Percentiles rank a stretch among this genome's conserved stretches.
Conservation (phyloP, 1,140 invertebrate genomes). For the Philopotamus ludificatus region DNA sequence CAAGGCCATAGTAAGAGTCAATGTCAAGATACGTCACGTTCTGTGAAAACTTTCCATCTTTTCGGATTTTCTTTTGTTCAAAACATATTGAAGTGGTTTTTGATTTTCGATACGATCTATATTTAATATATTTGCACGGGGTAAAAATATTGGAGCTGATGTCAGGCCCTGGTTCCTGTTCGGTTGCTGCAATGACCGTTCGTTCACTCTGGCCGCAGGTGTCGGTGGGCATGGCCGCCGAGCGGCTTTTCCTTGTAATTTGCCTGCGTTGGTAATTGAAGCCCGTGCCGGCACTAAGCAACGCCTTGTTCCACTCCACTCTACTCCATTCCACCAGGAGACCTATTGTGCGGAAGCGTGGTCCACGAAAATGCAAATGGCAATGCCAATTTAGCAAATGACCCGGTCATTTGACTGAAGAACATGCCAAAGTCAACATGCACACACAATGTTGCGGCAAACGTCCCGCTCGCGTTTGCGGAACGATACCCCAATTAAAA, state of each 20-base stretch:
- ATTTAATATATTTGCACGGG: background rate
- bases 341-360: background rate
- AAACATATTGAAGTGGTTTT: background rate
- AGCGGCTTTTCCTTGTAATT: conserved; percentile 30
- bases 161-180: conserved; percentile 4
- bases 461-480: too few relatives aligned
- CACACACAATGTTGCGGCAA: too few relatives aligned
- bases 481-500: too few relatives aligned
- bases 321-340: too few relatives aligned
- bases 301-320: background rate
- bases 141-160: too few relatives aligned
- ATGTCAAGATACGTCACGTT: too few relatives aligned
- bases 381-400: conserved; percentile 16
- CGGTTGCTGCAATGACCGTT: background rate
- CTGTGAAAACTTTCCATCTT: too few relatives aligned
- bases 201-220: conserved; percentile 21
- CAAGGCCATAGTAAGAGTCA: too few relatives aligned
- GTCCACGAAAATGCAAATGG: background rate
- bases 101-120: too few relatives aligned
- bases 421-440: too few relatives aligned
- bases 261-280: conserved; percentile 24
- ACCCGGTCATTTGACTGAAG: too few relatives aligned
- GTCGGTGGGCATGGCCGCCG: conserved; percentile 24
- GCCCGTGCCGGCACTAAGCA: conserved; percentile 1
- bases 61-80: background rate